Evolutionary conservation across 2,113 vertebrate species (phyloP).

Genomic region (Madoqua kirkii): DNA sequence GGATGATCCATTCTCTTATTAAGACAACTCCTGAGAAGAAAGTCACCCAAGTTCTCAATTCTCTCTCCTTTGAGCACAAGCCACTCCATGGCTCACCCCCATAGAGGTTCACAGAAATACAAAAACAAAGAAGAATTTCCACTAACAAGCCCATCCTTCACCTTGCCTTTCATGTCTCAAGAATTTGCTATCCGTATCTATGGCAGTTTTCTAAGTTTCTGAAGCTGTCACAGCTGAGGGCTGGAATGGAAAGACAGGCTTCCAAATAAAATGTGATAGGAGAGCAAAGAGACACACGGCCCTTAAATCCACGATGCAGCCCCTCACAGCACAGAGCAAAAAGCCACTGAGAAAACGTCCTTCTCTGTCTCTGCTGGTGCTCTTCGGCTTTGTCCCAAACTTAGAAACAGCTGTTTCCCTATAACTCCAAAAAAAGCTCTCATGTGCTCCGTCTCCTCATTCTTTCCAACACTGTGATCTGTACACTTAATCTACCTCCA

Average conservation of each 20-base stretch:
- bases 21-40: slow-evolving; percentile 1
- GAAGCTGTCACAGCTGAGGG: background rate
- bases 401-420: slow-evolving; percentile 66
- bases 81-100: background rate
- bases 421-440: slow-evolving; percentile 50
- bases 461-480: slow-evolving; percentile 43
- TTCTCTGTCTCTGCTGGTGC: slow-evolving; percentile 16
- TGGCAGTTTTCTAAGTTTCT: background rate
- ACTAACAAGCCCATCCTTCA: background rate
- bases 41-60: background rate
- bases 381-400: slow-evolving; percentile 45
- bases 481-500: slow-evolving; percentile 68
- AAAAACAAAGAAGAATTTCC: background rate
- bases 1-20: slow-evolving; percentile 34
- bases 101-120: background rate
- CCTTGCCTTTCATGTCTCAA: background rate
- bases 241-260: slow-evolving; percentile 13
- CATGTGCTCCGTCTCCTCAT: background rate
- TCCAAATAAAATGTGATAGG: slow-evolving; percentile 17
- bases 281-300: background rate
- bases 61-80: background rate
- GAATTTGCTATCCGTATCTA: background rate
- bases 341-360: background rate
- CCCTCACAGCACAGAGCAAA: background rate
- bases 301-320: background rate